Evolutionary conservation across 2,888 invertebrate species (phyloP), one percentile per base, ranked within the genome.

Genomic region (Rhyacophila evoluta): DNA sequence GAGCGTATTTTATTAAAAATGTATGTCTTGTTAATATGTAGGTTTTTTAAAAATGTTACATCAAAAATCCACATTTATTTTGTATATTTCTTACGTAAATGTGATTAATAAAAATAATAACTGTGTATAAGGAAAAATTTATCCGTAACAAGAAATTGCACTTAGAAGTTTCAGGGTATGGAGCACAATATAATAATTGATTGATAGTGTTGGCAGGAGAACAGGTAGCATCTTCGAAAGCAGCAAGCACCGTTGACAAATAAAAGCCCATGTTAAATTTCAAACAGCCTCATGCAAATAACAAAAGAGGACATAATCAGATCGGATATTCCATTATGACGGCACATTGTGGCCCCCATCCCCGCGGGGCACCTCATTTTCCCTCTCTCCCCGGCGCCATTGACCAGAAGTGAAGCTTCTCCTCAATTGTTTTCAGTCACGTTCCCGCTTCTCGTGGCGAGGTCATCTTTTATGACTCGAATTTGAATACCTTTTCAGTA

Each of bases 381-480:
- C 12, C 27, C 25, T 19, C 38, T 12, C 74, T 19, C 71, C 28
- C 27, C 68, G 41, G 41, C 73, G 75, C 55, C 74, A 79, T 74
- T 77, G 79, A 77, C 74, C 77, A 74, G 77, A 72, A 74, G 68
- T 77, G 72, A 74, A 67, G 72, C 71, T 75, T 55, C 79, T 78
- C 81, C 82, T 76, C 81, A 82, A 80, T 81, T 82, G 81, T 82
- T 81, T 82, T 77, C 80, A 80, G 82, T 79, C 81, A 82, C 83
- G 80, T 82, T 80, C 83, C 83, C 81, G 81, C 84, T 83, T 72
- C 67, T 83, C 75, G 83, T 81, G 83, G 75, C 82, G 82, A 82
- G 82, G 82, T 82, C 82, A 82, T 82, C 81, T 79, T 81, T 82
- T 82, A 82, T 82, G 81, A 80, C 80, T 80, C 77, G 79, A 79